Percentiles rank a stretch among this genome's conserved stretches.
These are phyloP conservation scores for Matsumurasca onukii DNA, from an alignment of 1,140 invertebrate genomes.

Conservation along the genomic window DNA sequence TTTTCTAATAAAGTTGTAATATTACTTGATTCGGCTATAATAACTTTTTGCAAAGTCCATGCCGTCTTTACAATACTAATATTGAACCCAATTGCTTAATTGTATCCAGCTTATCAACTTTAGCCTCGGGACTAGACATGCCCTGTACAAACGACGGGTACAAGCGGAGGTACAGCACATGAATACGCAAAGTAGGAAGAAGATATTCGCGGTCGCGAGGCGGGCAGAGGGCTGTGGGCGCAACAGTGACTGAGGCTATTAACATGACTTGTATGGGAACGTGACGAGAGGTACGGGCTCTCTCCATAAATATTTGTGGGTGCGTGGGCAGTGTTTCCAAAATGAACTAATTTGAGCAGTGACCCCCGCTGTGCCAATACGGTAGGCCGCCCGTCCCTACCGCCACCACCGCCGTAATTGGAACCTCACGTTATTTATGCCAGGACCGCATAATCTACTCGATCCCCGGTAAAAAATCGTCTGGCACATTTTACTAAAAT, in stretches of 20 bases:
- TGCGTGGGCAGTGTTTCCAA: slow-evolving; percentile 24
- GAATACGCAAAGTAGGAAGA: too few species aligned
- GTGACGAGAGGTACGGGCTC: not conserved
- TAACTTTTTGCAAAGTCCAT: too few species aligned
- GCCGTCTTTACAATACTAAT: too few species aligned
- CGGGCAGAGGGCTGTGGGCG: not conserved
- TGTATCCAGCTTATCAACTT: too few species aligned
- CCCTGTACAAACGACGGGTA: too few species aligned
- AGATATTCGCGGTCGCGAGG: too few species aligned
- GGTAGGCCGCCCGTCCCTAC: too few species aligned
- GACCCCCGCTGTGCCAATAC: slow-evolving; percentile 31
- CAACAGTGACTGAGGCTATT: not conserved
- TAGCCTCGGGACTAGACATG: too few species aligned
- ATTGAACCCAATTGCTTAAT: too few species aligned
- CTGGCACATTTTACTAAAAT: not conserved
- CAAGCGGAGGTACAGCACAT: too few species aligned
- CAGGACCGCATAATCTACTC: slow-evolving; percentile 29
- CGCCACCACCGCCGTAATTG: slow-evolving; percentile 27
- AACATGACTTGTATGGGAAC: slow-evolving; percentile 8
- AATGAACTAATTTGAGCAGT: slow-evolving; percentile 21
- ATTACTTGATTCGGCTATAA: too few species aligned
- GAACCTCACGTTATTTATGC: slow-evolving; percentile 32
- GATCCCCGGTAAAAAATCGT: slow-evolving; percentile 22
- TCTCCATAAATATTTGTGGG: slow-evolving; percentile 12
- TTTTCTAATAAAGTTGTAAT: too few species aligned